Percentiles rank a stretch among this genome's conserved stretches.
These are phyloP conservation scores for Tribolium castaneum DNA, from an alignment of 1,140 invertebrate genomes.

Conservation along the genomic window DNA sequence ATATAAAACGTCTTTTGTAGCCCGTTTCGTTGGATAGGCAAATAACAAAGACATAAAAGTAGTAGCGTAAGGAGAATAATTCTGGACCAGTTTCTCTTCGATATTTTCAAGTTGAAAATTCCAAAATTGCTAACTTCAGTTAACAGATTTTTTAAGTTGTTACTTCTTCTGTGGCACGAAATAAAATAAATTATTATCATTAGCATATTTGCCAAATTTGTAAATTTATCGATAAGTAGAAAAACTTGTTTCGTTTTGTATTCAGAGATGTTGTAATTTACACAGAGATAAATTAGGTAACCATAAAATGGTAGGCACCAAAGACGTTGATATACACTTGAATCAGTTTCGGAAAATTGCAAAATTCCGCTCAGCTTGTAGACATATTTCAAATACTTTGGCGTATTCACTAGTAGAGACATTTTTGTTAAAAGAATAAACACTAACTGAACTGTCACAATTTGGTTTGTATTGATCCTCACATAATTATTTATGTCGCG, in stretches of 20 bases:
- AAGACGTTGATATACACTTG: background rate
- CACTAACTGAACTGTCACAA: background rate
- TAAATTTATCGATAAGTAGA: background rate
- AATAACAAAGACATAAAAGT: background rate
- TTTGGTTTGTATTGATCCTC: background rate
- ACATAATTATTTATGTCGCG: background rate
- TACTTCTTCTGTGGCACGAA: background rate
- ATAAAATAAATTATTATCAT: background rate
- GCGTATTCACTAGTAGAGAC: background rate
- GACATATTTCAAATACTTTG: background rate
- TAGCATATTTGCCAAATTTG: background rate
- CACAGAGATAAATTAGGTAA: background rate
- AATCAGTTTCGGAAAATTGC: background rate
- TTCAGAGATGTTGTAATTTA: background rate
- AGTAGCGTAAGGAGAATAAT: background rate
- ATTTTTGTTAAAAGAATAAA: background rate
- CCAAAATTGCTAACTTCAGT: background rate
- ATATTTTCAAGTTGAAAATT: background rate
- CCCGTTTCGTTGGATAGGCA: background rate
- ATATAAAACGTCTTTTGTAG: background rate
- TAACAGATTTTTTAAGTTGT: background rate
- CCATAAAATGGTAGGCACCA: background rate
- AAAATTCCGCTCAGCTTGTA: background rate
- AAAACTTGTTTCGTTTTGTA: background rate
- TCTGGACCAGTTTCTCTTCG: background rate